Conservation (phyloP, 2,113 vertebrate species). For the Oreochromis tanganicae region DNA sequence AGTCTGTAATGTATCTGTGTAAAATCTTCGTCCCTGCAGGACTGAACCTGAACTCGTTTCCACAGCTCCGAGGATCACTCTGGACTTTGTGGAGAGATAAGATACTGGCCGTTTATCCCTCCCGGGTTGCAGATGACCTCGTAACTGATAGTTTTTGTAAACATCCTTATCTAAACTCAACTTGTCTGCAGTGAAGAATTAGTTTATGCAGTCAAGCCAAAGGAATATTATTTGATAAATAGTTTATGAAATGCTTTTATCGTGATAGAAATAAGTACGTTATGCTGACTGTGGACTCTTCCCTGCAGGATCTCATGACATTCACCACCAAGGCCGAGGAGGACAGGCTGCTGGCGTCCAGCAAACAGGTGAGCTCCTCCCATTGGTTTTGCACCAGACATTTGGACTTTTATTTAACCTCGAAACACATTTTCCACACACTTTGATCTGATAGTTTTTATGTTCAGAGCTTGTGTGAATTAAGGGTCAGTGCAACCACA, state of each 20-base stretch:
- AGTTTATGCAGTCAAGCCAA: not conserved
- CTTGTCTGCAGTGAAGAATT: not conserved
- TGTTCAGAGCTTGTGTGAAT: not conserved
- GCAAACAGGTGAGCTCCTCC: conserved; percentile 78
- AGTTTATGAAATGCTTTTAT: not conserved
- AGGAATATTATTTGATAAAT: not conserved
- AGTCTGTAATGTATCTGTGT: not conserved
- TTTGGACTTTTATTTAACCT: not conserved
- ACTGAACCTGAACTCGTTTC: not conserved
- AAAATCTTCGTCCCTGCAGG: not conserved
- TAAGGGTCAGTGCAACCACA: not conserved
- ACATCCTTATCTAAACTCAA: not conserved
- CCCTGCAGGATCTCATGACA: conserved; percentile 83
- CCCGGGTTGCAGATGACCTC: not conserved
- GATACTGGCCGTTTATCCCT: not conserved
- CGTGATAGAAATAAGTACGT: not conserved
- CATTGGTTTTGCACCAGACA: not conserved
- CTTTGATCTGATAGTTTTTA: not conserved
- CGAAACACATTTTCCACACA: not conserved
- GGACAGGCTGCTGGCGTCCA: conserved; percentile 79
- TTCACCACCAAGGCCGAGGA: conserved; percentile 81
- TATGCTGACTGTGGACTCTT: not conserved
- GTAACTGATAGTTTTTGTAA: not conserved
- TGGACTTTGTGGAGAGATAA: not conserved
- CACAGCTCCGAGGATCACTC: not conserved